Evolutionary conservation across 2,113 vertebrate genomes (phyloP).

Genomic region (Dunckerocampus dactyliophorus): DNA sequence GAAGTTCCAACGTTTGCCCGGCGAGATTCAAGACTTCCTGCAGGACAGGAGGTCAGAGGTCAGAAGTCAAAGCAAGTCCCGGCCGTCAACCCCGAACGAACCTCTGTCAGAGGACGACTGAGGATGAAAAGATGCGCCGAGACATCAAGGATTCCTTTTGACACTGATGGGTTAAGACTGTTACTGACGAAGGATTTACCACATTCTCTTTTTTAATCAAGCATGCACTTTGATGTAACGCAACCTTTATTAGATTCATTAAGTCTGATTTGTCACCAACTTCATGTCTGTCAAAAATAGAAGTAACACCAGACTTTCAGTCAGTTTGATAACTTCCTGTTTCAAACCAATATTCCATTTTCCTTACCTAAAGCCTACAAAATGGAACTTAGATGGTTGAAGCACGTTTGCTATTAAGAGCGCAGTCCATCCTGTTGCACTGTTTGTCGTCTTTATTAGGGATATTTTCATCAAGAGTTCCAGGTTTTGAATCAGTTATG

Average conservation of each 20-base stretch:
- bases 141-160: background rate
- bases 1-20: slow-evolving; percentile 88
- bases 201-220: slow-evolving; percentile 16
- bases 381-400: too few relatives aligned
- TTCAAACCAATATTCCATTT: too few relatives aligned
- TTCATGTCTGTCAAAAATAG: background rate
- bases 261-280: slow-evolving; percentile 21
- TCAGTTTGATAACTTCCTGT: too few relatives aligned
- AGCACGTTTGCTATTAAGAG: too few relatives aligned
- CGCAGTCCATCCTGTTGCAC: too few relatives aligned
- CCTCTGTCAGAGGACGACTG: slow-evolving; percentile 63
- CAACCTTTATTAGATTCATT: slow-evolving; percentile 20
- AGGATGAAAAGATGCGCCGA: background rate
- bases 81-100: slow-evolving; percentile 56
- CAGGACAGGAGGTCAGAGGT: slow-evolving; percentile 75
- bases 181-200: slow-evolving; percentile 38
- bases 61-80: slow-evolving; percentile 54
- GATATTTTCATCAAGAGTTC: too few relatives aligned
- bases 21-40: slow-evolving; percentile 91
- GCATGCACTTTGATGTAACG: slow-evolving; percentile 49
- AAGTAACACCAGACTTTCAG: too few relatives aligned
- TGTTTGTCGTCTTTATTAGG: too few relatives aligned
- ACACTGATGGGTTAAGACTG: slow-evolving; percentile 35
- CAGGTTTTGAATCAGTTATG: too few relatives aligned
- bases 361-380: too few relatives aligned